Evolutionary conservation across 2,888 invertebrate species (phyloP).

Genomic region (Troides oblongomaculatus): DNA sequence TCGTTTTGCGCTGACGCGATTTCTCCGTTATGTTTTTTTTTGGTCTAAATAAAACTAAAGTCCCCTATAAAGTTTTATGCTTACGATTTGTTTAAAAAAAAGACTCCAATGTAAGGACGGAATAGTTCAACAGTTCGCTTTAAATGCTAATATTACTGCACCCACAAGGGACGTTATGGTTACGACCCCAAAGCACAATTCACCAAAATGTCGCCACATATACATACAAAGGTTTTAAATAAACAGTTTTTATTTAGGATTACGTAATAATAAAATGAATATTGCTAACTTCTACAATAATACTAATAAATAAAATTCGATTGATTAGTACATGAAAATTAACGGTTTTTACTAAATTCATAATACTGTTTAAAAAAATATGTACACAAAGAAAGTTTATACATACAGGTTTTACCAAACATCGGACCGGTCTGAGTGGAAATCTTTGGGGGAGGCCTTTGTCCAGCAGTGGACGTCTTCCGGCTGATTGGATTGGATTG

Average conservation of each 20-base stretch:
- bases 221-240: background rate
- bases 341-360: no score
- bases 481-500: no score
- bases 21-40: background rate
- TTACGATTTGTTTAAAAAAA: slow-evolving; percentile 23
- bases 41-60: slow-evolving; percentile 14
- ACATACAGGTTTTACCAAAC: no score
- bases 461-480: no score
- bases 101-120: slow-evolving; percentile 12
- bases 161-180: slow-evolving; percentile 26
- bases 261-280: background rate
- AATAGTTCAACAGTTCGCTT: slow-evolving; percentile 27
- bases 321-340: no score
- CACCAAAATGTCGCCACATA: slow-evolving; percentile 6
- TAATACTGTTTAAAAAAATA: no score
- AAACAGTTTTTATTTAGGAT: background rate
- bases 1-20: background rate
- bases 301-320: no score
- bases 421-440: no score
- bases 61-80: slow-evolving; percentile 27
- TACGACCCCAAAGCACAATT: slow-evolving; percentile 19
- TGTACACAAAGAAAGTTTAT: no score
- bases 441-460: no score
- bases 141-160: slow-evolving; percentile 30
- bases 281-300: no score